phyloP scores from a whole-genome alignment of 2,888 invertebrate species.

The Melipona beecheii region DNA sequence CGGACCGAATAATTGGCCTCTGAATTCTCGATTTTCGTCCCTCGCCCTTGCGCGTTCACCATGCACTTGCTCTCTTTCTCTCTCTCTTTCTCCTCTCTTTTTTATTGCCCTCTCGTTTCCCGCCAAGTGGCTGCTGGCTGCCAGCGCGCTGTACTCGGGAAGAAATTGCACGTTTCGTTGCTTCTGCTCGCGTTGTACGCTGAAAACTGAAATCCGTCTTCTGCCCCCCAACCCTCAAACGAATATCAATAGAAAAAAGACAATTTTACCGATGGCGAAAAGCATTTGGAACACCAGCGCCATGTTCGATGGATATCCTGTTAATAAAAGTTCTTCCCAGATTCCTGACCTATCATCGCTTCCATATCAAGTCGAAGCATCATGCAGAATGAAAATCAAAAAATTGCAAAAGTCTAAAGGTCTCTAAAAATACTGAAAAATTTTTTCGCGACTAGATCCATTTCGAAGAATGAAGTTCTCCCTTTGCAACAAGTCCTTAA shows the following conservation, averaged over 20 bases:
- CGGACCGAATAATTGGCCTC: slow-evolving; percentile 51
- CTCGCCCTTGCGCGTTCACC: slow-evolving; percentile 3
- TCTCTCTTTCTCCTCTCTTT: not conserved
- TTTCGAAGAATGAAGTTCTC: no score
- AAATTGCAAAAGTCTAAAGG: no score
- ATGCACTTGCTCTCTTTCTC: no score
- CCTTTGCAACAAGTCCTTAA: no score
- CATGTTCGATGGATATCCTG: not conserved
- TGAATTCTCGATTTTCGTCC: slow-evolving; percentile 51
- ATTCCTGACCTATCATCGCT: no score
- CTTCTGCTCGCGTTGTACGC: not conserved
- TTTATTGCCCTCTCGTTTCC: slow-evolving; percentile 10
- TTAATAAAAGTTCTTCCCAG: not conserved
- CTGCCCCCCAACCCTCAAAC: not conserved
- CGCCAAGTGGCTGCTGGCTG: slow-evolving; percentile 14
- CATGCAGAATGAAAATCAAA: no score
- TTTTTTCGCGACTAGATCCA: no score
- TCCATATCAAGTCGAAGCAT: no score
- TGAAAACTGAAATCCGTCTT: not conserved
- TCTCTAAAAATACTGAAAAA: no score
- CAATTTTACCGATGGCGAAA: no score
- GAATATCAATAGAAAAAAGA: not conserved
- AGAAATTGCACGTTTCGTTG: slow-evolving; percentile 28
- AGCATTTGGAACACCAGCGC: not conserved
- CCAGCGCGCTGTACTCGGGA: slow-evolving; percentile 4